Percentiles rank a stretch among this genome's conserved stretches.
Evolutionary conservation across 2,888 invertebrate genomes (phyloP).

Genomic region (Mechanitis messenoides): DNA sequence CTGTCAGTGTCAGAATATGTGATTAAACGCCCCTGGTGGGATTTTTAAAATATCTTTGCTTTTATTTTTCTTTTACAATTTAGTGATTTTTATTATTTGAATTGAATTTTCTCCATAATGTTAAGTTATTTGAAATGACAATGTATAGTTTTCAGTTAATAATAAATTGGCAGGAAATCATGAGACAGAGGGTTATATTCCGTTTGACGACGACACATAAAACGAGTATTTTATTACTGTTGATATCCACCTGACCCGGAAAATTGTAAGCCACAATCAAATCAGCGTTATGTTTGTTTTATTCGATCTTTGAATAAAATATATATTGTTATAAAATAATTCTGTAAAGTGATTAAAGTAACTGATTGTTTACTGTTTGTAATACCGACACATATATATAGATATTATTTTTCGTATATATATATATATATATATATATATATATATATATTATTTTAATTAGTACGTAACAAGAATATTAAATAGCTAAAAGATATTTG

Average conservation of each 20-base stretch:
- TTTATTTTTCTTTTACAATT: too few species aligned
- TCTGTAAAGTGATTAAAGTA: background rate
- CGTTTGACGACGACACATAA: constrained; percentile 60
- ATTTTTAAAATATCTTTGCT: too few species aligned
- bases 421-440: too few species aligned
- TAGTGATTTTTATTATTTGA: too few species aligned
- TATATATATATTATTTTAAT: too few species aligned
- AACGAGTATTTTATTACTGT: constrained; percentile 58
- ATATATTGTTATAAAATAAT: background rate
- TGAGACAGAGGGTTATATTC: constrained; percentile 42
- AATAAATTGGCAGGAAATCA: constrained; percentile 36
- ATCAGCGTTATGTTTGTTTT: constrained; percentile 36
- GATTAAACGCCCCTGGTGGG: too few species aligned
- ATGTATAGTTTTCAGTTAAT: constrained; percentile 18
- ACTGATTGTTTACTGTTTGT: background rate
- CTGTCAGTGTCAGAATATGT: background rate
- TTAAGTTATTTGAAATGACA: background rate
- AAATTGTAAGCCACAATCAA: constrained; percentile 34
- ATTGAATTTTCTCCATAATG: background rate
- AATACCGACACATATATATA: too few species aligned
- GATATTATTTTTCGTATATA: too few species aligned
- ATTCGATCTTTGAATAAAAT: background rate
- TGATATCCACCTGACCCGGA: constrained; percentile 41
- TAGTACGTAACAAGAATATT: too few species aligned
- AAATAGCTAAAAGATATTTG: too few species aligned